Conservation (phyloP, 2,113 vertebrate species). For the Chionodraco myersi region DNA sequence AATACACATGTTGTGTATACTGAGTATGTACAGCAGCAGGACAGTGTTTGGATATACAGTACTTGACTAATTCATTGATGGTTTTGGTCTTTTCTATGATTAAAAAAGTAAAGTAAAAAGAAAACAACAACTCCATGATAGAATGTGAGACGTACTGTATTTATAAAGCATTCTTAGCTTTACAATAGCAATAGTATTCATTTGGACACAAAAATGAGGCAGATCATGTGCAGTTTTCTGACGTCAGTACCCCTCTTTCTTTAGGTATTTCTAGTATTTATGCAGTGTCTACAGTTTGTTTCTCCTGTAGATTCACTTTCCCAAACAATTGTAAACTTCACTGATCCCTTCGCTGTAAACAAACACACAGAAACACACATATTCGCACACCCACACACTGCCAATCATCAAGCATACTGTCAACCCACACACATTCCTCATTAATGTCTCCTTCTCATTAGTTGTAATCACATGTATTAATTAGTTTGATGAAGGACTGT, state of each 20-base stretch:
- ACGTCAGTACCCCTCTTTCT: not conserved
- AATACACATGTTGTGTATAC: not conserved
- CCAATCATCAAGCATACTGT: slow-evolving; percentile 19
- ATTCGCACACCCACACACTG: not conserved
- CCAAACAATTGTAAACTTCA: slow-evolving; percentile 56
- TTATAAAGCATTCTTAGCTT: no score
- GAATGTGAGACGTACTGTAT: not conserved
- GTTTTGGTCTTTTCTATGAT: not conserved
- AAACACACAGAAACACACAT: not conserved
- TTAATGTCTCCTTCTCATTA: slow-evolving; percentile 40
- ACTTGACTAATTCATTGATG: not conserved
- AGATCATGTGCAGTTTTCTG: not conserved
- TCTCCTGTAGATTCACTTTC: slow-evolving; percentile 19
- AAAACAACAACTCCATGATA: not conserved
- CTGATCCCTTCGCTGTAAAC: slow-evolving; percentile 41
- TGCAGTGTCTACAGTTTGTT: slow-evolving; percentile 2
- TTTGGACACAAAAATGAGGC: not conserved
- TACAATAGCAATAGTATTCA: not conserved
- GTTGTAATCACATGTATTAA: slow-evolving; percentile 53
- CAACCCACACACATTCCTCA: slow-evolving; percentile 23
- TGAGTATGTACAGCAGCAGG: slow-evolving; percentile 3
- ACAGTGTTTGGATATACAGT: not conserved
- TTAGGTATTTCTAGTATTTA: slow-evolving; percentile 51
- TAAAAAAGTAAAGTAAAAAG: no score
- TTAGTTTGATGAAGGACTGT: slow-evolving; percentile 50